A percentile compares a stretch with the other conserved stretches of the same genome.
Evolutionary conservation across 2,113 vertebrate genomes (phyloP).

Genomic region (Aramus guarauna): DNA sequence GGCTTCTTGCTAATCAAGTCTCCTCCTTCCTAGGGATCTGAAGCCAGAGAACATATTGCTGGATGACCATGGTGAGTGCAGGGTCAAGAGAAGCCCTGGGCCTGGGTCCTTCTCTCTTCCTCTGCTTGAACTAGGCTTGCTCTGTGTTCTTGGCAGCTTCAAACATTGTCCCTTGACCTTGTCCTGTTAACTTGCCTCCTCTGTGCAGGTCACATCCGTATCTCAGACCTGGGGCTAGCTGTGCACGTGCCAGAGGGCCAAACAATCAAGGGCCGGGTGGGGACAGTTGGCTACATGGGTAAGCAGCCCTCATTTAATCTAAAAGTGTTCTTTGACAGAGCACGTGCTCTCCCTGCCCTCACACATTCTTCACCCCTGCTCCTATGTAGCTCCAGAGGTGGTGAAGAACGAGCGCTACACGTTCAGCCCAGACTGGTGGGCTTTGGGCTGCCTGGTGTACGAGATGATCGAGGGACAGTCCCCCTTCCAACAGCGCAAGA

Average conservation of each 20-base stretch:
- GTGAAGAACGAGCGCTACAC: conserved; percentile 94
- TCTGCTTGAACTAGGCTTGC: not conserved
- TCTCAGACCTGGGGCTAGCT: conserved; percentile 94
- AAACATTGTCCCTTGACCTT: not conserved
- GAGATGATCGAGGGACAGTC: conserved; percentile 99
- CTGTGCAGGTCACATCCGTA: conserved; percentile 90
- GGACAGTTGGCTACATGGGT: conserved; percentile 99
- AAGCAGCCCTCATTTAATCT: conserved; percentile 40
- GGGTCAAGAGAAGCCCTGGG: not conserved
- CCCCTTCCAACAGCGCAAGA: conserved; percentile 96
- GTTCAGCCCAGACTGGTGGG: conserved; percentile 97
- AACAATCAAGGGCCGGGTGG: conserved; percentile 94
- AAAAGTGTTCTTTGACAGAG: not conserved
- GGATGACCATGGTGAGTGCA: conserved; percentile 91
- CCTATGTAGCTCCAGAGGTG: conserved; percentile 87
- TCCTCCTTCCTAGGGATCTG: conserved; percentile 79
- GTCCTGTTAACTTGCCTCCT: not conserved
- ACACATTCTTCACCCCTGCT: not conserved
- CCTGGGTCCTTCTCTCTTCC: not conserved
- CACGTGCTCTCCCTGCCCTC: not conserved
- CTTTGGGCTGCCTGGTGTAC: conserved; percentile 91
- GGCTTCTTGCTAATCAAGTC: not conserved
- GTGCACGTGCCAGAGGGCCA: conserved; percentile 91
- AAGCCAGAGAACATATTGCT: conserved; percentile 97
- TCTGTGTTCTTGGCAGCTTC: not conserved